Base-by-base conservation (phyloP, 2,113 vertebrate genomes). In the Dolichallabes microphthalmus region DNA sequence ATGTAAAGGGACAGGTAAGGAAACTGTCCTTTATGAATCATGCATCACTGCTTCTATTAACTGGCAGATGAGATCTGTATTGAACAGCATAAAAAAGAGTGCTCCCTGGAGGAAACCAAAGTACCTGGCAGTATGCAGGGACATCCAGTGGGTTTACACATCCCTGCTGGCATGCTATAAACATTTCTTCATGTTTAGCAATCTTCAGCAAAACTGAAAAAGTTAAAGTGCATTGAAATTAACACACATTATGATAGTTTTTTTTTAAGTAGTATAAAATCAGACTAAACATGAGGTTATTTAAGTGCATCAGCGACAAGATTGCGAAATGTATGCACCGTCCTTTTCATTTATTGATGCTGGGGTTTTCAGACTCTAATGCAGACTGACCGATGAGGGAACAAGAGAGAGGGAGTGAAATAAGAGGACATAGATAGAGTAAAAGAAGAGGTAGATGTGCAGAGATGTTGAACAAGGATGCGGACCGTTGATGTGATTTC, bases 291-390 rank as follows among this genome's bases (percentile, higher is more conserved):
- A 55, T 82, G 80, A 91, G 83, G 75, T 84, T 83, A 78, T 78
- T 86, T 80, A 88, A 80, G 86, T 82, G 86, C 19, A 78, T 88
- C 81, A 64, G 87, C 66, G 81, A 82, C 88, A 80, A 91, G 89
- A 27, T 7, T 6, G 80, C 90, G 86, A 85, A 85, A 69, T 20
- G n/a, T 8, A 60, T 74, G 86, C 89, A 86, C 84, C 79, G 88
- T 87, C 86, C 89, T 89, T 82, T 88, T 94, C 86, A 91, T 89
- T 93, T 93, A 92, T 93, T 94, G 86, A 93, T 92, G 90, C 32
- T 35, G 69, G 57, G 80, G 88, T 87, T 88, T 78, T 0, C 60
- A 85, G 86, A 87, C 82, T 85, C 76, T 82, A 81, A 86, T 87
- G 88, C 88, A 89, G 83, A 86, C 78, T 69, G 82, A 83, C 82